These are phyloP conservation scores for Onychomys torridus DNA, from an alignment of 2,797 vertebrate species.

Conservation along the genomic window DNA sequence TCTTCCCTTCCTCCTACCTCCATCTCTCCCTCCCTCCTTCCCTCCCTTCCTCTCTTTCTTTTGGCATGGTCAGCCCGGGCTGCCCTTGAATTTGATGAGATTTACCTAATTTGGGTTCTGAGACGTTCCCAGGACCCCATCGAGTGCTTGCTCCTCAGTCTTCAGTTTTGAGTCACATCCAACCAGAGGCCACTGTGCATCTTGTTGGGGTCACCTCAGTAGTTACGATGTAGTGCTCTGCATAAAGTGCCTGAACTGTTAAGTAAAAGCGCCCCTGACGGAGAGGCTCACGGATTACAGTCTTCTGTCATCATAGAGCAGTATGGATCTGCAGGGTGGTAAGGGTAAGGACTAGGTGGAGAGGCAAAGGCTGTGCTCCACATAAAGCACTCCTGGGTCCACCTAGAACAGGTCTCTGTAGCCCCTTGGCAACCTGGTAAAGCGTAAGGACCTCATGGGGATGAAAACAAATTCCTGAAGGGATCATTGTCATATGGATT, in stretches of 20 bases:
- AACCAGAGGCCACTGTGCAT: neutral
- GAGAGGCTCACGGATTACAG: neutral
- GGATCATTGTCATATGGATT: neutral
- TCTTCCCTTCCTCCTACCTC: neutral
- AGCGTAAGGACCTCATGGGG: neutral
- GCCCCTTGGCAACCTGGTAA: neutral
- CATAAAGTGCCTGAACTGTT: neutral
- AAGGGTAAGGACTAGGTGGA: neutral
- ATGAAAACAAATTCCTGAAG: neutral
- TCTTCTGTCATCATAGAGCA: neutral
- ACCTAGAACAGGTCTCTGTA: neutral
- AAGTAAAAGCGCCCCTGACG: neutral
- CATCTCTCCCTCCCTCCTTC: neutral
- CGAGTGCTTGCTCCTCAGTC: neutral
- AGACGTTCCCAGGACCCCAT: neutral
- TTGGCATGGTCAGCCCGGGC: neutral
- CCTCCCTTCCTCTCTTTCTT: neutral
- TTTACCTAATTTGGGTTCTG: neutral
- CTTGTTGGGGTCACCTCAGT: neutral
- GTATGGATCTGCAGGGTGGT: neutral
- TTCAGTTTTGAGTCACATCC: neutral
- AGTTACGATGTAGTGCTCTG: slow-evolving; percentile 12
- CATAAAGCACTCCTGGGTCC: neutral
- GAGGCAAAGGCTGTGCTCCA: neutral
- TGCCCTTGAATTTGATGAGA: neutral